Evolutionary conservation across 2,888 invertebrate species (phyloP).

Genomic region (Bimastos eiseni): DNA sequence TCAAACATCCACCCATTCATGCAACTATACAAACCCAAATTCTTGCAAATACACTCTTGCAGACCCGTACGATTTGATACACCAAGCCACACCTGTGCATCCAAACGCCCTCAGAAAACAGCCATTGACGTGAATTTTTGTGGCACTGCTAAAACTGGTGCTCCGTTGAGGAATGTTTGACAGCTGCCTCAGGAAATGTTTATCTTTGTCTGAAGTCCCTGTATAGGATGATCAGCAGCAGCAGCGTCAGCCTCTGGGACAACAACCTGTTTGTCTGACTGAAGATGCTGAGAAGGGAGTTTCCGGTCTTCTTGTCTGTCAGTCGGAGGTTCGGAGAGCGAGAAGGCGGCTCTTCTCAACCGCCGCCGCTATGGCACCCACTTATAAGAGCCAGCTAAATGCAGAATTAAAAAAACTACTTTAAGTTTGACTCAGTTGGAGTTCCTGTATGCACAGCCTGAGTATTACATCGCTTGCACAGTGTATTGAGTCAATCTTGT

Average conservation of each 20-base stretch:
- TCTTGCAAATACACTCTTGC: neutral
- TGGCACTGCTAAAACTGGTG: neutral
- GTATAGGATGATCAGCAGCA: neutral
- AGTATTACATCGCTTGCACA: too few relatives aligned
- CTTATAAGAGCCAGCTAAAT: neutral
- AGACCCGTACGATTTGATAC: neutral
- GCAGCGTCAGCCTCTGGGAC: neutral
- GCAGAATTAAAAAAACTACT: too few relatives aligned
- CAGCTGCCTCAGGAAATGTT: neutral
- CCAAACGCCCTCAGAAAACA: neutral
- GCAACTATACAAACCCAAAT: neutral
- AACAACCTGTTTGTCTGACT: neutral
- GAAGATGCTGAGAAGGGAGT: neutral
- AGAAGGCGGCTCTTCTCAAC: neutral
- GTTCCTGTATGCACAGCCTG: neutral
- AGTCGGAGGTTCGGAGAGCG: neutral
- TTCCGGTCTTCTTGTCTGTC: neutral
- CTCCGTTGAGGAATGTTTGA: constrained; percentile 3
- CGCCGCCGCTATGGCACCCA: neutral
- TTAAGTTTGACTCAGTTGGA: too few relatives aligned
- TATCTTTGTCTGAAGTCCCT: neutral
- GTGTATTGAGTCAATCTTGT: neutral
- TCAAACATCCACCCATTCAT: neutral
- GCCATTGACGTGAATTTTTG: neutral
- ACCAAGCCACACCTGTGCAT: neutral